phyloP scores from a whole-genome alignment of 2,888 invertebrate genomes.

The Parasteatoda lunata region DNA sequence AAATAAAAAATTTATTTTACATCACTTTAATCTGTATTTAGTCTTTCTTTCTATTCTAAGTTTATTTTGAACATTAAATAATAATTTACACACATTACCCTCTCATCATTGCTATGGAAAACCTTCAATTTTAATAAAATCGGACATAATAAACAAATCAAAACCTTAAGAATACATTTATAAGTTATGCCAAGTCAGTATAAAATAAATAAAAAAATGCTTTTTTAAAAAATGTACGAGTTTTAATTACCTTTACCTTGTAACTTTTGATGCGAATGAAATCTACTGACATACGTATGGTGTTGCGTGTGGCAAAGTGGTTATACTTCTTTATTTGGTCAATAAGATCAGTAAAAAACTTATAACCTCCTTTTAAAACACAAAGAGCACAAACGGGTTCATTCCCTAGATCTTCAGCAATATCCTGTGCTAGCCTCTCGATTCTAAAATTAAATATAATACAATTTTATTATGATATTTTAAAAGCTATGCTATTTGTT shows the following conservation, averaged over 20 bases:
- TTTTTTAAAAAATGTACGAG: not conserved
- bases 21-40: too few relatives aligned
- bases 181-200: too few relatives aligned
- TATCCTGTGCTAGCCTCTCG: conserved; percentile 75
- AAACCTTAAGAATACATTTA: too few relatives aligned
- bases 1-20: too few relatives aligned
- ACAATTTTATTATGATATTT: too few relatives aligned
- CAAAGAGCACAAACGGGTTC: conserved; percentile 76
- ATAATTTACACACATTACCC: too few relatives aligned
- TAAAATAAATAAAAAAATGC: not conserved
- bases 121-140: too few relatives aligned
- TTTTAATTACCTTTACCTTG: conserved; percentile 69
- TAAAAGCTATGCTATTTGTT: too few relatives aligned
- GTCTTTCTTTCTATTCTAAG: too few relatives aligned
- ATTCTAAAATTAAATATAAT: conserved; percentile 72
- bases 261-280: conserved; percentile 76
- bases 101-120: too few relatives aligned
- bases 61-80: too few relatives aligned
- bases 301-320: conserved; percentile 73
- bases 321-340: conserved; percentile 75
- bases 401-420: conserved; percentile 74
- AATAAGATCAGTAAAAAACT: conserved; percentile 77
- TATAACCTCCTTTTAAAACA: conserved; percentile 78
- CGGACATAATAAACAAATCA: too few relatives aligned
- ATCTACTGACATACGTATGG: conserved; percentile 75